Evolutionary conservation across 2,113 vertebrate genomes (phyloP), one percentile per base, ranked within the genome.

Genomic region (Macrotis lagotis): DNA sequence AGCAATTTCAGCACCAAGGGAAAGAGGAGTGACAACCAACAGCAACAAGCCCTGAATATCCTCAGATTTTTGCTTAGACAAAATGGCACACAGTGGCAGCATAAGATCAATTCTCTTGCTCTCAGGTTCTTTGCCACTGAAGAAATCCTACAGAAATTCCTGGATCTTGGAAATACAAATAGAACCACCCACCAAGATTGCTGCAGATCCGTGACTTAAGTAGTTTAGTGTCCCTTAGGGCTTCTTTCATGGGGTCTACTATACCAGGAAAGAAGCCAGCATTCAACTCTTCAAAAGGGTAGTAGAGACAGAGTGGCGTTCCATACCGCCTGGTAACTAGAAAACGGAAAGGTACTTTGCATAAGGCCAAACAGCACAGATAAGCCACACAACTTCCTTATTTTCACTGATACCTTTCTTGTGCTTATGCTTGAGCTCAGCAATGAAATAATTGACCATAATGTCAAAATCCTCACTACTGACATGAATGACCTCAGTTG

Each of bases 391-490:
- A n/a, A n/a, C n/a, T n/a, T n/a, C n/a, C 97, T 99, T 99, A 98
- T 99, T 99, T 94, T 99, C 98, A 1, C 98, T 98, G 95, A 99
- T 99, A 96, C 99, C 98, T 91, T 99, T 99, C 98, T 99, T 99
- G 97, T 99, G 98, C 93, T 99, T 99, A 93, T 98, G 98, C 95
- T 99, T 99, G 98, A 99, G 99, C 49, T 99, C 98, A 0, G 99
- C 98, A 0, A 99, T 98, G 98, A 99, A 99, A 96, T 99, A 98
- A 96, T 98, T 98, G 92, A 98, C 98, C 98, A 98, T 98, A 92
- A 98, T 98, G 98, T 99, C 99, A 0, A 98, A 99, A 97, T 99
- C 99, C 93, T 99, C 98, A 31, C 98, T 98, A 0, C 98, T 99
- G 97, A 99, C 91, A 96, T 99, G 98, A 91, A 98, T 99, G 97